A percentile compares a stretch with the other conserved stretches of the same genome.
These are phyloP conservation scores for Yponomeuta evonymella DNA, from an alignment of 2,888 invertebrate species.

Conservation along the genomic window DNA sequence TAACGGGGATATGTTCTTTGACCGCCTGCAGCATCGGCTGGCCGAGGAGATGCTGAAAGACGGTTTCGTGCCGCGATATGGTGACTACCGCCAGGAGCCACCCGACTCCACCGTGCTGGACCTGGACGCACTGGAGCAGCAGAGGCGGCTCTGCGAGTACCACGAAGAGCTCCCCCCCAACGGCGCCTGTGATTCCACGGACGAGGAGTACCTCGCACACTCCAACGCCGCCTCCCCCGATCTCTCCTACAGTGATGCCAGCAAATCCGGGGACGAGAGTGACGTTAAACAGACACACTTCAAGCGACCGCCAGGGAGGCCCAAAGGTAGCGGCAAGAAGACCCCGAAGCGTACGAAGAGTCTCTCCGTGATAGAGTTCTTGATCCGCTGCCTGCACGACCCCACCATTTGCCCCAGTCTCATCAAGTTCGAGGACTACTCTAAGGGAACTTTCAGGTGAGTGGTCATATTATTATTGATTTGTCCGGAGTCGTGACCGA, in stretches of 20 bases:
- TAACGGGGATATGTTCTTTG: constrained; percentile 53
- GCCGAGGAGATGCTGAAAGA: constrained; percentile 51
- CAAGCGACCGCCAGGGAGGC: constrained; percentile 75
- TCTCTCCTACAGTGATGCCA: constrained; percentile 59
- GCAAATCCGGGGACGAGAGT: constrained; percentile 67
- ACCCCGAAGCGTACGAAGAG: constrained; percentile 54
- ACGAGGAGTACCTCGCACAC: not conserved
- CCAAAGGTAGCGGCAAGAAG: constrained; percentile 68
- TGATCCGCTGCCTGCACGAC: constrained; percentile 86
- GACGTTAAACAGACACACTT: constrained; percentile 61
- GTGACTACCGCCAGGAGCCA: not conserved
- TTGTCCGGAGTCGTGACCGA: constrained; percentile 38
- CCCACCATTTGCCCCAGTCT: constrained; percentile 85
- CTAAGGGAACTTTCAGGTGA: constrained; percentile 86
- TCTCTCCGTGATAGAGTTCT: constrained; percentile 87
- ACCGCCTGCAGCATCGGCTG: constrained; percentile 52
- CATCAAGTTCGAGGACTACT: constrained; percentile 92
- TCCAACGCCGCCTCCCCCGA: constrained; percentile 5
- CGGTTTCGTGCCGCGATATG: not conserved
- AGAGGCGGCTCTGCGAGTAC: not conserved
- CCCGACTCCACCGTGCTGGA: not conserved
- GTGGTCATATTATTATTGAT: constrained; percentile 26
- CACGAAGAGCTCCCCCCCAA: not conserved
- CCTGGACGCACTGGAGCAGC: not conserved
- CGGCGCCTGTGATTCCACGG: not conserved